phyloP scores from a whole-genome alignment of 2,113 vertebrate species.

The Corydoras maculifer region DNA sequence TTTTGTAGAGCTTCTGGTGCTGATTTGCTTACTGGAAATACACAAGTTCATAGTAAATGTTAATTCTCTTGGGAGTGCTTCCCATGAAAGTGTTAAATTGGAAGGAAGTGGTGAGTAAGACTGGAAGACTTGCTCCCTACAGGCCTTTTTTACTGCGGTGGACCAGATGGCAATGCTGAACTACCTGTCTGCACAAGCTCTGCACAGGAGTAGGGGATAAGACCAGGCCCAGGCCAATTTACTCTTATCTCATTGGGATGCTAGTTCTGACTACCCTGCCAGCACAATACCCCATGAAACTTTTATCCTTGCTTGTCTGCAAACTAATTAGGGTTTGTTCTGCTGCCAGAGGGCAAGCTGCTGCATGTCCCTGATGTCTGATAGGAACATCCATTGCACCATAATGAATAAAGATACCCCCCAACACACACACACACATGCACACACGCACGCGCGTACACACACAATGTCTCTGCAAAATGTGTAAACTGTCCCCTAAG shows the following conservation, averaged over 20 bases:
- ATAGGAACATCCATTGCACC: neutral
- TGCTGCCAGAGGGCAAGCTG: constrained; percentile 34
- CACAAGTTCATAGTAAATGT: neutral
- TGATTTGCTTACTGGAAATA: too few species aligned
- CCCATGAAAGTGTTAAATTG: constrained; percentile 28
- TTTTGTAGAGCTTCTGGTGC: too few species aligned
- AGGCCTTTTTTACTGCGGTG: constrained; percentile 20
- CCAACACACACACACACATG: too few species aligned
- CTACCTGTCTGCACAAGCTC: constrained; percentile 40
- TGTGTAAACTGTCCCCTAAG: too few species aligned
- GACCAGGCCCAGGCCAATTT: constrained; percentile 32
- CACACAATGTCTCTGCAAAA: too few species aligned
- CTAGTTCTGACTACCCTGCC: constrained; percentile 17
- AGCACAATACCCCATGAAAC: constrained; percentile 35
- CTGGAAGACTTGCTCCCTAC: constrained; percentile 18
- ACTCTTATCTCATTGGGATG: constrained; percentile 25
- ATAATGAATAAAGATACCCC: too few species aligned
- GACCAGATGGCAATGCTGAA: constrained; percentile 39
- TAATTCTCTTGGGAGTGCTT: constrained; percentile 15
- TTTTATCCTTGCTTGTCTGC: constrained; percentile 37
- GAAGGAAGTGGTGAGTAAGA: constrained; percentile 14
- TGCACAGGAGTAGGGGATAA: constrained; percentile 21
- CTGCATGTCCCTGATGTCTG: constrained; percentile 30
- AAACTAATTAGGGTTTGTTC: constrained; percentile 46
- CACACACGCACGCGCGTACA: neutral